Percentiles rank a stretch among this genome's conserved stretches.
These are phyloP conservation scores for Sphaerodactylus townsendi DNA, from an alignment of 2,113 vertebrate genomes.

Conservation along the genomic window DNA sequence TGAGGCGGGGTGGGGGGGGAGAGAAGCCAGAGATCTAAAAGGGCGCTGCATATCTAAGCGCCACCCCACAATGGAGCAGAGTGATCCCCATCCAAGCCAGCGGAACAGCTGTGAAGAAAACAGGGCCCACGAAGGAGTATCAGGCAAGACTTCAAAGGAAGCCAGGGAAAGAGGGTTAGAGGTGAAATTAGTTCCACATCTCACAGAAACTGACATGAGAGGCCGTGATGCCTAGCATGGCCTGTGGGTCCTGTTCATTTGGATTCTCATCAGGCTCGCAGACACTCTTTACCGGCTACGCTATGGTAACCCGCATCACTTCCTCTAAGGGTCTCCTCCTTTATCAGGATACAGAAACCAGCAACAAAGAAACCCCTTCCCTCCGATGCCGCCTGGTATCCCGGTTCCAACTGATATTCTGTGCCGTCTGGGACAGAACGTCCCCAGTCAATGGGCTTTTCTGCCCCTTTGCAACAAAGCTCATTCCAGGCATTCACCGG, in stretches of 20 bases:
- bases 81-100: neutral
- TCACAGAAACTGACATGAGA: neutral
- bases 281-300: neutral
- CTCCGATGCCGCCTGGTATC: constrained; percentile 12
- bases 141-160: neutral
- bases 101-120: neutral
- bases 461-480: neutral
- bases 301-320: neutral
- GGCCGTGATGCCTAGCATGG: neutral
- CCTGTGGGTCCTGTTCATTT: neutral
- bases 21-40: neutral
- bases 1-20: neutral
- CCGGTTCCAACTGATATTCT: constrained; percentile 19
- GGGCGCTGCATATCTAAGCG: neutral
- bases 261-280: neutral
- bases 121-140: neutral
- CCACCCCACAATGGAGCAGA: neutral
- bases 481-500: neutral
- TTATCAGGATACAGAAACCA: neutral
- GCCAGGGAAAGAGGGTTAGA: neutral
- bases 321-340: neutral
- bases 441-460: neutral
- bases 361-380: neutral
- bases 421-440: neutral
- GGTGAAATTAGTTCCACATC: neutral